Conservation (phyloP, 2,113 vertebrate species). For the Mirounga angustirostris region DNA sequence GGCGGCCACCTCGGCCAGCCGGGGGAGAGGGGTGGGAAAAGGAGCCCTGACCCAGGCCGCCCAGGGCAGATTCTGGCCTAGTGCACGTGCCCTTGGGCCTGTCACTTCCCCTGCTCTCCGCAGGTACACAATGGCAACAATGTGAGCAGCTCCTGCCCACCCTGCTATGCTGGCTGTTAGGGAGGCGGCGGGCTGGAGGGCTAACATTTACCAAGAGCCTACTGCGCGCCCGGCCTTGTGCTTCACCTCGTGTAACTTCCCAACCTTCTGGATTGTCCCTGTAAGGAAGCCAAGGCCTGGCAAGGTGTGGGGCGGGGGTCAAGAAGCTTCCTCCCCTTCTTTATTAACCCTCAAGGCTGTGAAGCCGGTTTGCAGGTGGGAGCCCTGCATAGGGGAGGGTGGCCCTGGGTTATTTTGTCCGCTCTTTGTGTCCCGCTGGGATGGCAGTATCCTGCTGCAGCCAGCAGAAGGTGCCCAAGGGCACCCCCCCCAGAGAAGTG, state of each 20-base stretch:
- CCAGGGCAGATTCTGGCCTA: fast-evolving
- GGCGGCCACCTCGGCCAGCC: fast-evolving
- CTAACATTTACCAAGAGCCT: fast-evolving
- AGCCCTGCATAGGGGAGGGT: fast-evolving
- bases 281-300: neutral
- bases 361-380: neutral
- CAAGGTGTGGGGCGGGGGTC: neutral
- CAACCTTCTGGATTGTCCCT: neutral
- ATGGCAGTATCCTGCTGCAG: fast-evolving
- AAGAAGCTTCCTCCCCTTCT: no score
- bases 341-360: neutral
- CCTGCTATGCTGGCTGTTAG: fast-evolving
- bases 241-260: no score
- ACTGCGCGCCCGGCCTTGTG: no score
- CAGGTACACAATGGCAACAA: no score
- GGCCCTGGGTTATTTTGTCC: neutral
- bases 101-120: no score
- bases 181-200: neutral
- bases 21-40: neutral
- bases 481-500: neutral
- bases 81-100: neutral
- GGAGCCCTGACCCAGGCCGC: no score
- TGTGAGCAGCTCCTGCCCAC: fast-evolving
- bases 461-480: constrained; percentile 23
- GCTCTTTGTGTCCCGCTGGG: neutral